Base-by-base conservation (phyloP, 2,113 vertebrate species). In the Podocnemis expansa region DNA sequence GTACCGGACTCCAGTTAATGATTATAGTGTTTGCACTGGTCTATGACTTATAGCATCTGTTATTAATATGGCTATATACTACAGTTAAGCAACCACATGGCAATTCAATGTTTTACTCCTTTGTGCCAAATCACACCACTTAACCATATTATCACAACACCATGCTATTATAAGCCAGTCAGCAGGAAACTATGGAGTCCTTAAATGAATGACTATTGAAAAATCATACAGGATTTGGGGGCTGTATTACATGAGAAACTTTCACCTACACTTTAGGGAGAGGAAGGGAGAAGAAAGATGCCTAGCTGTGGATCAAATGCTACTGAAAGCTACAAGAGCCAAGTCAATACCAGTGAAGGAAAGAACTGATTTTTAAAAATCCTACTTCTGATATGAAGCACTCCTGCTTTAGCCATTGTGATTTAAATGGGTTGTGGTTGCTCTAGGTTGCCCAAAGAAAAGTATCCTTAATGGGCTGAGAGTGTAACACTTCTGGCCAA, bases 71-170 rank as follows among this genome's bases (percentile, higher is more conserved):
- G 58, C 21, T 10, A 2, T 82, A 88, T 86, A 91, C 93, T 0
- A 0, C 70, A 80, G 84, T 51, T 82, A 85, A 31, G 85, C 76
- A 93, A 85, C 73, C 67, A 67, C 75, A 10, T 45, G 70, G 60
- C 94, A 94, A 60, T 83, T 92, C 81, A 70, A 21, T 81, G 67
- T 94, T 86, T 87, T 29, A 10, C 43, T 94, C 84, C 82, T 85
- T 90, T 88, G 87, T 55, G 80, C 73, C 43, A 85, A 90, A 84
- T 89, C 90, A 82, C 85, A 91, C 90, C 82, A 90, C 91, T 91
- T 97, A 96, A 96, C 95, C 93, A 47, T 21, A 82, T 94, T 96
- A 95, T 94, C 88, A 91, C 95, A 96, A 89, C 79, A 82, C 54
- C 51, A 34, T 82, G 84, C 91, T 51, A 52, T 95, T 96, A 75